phyloP scores from a whole-genome alignment of 2,113 vertebrate genomes.

The Sialia sialis region DNA sequence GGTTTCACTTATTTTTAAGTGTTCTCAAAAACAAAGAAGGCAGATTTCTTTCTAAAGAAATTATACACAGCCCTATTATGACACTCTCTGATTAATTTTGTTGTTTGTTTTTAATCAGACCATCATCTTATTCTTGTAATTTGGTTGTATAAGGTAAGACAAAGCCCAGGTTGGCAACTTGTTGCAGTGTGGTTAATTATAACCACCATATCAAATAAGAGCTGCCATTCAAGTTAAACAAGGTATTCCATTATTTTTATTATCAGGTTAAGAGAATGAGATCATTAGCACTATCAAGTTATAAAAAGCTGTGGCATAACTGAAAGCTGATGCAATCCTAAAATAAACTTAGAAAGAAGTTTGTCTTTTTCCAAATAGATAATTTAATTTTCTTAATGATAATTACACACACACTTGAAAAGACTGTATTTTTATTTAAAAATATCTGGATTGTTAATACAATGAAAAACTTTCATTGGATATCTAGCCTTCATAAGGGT shows the following conservation, averaged over 20 bases:
- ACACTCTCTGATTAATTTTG: not conserved
- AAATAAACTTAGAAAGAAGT: not conserved
- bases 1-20: not conserved
- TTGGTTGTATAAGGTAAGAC: conserved; percentile 52
- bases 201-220: conserved; percentile 73
- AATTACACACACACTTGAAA: not conserved
- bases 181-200: conserved; percentile 74
- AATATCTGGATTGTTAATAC: not conserved
- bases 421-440: not conserved
- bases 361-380: not conserved
- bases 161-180: conserved; percentile 31
- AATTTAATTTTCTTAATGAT: not conserved
- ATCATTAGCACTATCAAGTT: conserved; percentile 67
- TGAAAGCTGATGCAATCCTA: conserved; percentile 28
- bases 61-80: not conserved
- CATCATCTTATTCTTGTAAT: conserved; percentile 21
- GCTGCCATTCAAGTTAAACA: conserved; percentile 72
- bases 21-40: not conserved
- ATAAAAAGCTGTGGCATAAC: conserved; percentile 66
- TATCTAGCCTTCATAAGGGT: not conserved
- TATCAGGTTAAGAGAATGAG: conserved; percentile 71
- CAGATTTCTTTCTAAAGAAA: not conserved
- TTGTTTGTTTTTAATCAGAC: not conserved
- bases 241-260: conserved; percentile 66
- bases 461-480: not conserved